These are phyloP conservation scores for Leptinotarsa lineolata DNA, from an alignment of 1,140 invertebrate genomes.

Conservation along the genomic window DNA sequence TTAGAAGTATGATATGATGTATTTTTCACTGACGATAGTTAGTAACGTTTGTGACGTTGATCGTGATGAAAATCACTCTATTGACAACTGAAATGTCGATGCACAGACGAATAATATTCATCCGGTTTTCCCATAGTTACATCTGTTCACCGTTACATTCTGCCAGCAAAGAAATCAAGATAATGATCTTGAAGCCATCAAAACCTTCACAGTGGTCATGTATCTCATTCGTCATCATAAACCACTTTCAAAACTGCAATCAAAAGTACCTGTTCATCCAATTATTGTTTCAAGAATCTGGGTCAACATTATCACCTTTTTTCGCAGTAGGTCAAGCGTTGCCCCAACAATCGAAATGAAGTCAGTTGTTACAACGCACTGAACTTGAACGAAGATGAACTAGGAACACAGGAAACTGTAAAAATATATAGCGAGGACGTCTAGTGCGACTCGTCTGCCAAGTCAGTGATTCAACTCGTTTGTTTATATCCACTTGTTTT, in stretches of 20 bases:
- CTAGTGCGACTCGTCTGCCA: slow-evolving; percentile 1
- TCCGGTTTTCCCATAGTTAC: too few relatives aligned
- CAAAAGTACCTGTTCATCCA: not conserved
- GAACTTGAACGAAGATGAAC: slow-evolving; percentile 8
- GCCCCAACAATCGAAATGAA: not conserved
- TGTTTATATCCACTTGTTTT: slow-evolving; percentile 1
- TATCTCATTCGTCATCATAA: not conserved
- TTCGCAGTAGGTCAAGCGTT: slow-evolving; percentile 2
- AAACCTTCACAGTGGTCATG: not conserved
- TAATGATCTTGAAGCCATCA: too few relatives aligned
- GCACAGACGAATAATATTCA: too few relatives aligned
- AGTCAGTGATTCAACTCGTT: not conserved
- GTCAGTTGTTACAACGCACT: not conserved
- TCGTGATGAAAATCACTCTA: too few relatives aligned
- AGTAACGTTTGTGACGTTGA: too few relatives aligned
- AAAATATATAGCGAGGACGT: not conserved
- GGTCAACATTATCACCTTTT: not conserved
- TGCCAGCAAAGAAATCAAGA: too few relatives aligned
- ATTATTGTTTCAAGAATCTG: not conserved
- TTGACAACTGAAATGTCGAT: too few relatives aligned
- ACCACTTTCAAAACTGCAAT: not conserved
- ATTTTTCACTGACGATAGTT: too few relatives aligned
- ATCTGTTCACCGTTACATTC: too few relatives aligned
- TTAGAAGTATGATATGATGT: too few relatives aligned
- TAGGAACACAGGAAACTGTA: slow-evolving; percentile 6